phyloP scores from a whole-genome alignment of 30 jellyfish, hydroid and myxozoan genomes.

The Mastigias papua region DNA sequence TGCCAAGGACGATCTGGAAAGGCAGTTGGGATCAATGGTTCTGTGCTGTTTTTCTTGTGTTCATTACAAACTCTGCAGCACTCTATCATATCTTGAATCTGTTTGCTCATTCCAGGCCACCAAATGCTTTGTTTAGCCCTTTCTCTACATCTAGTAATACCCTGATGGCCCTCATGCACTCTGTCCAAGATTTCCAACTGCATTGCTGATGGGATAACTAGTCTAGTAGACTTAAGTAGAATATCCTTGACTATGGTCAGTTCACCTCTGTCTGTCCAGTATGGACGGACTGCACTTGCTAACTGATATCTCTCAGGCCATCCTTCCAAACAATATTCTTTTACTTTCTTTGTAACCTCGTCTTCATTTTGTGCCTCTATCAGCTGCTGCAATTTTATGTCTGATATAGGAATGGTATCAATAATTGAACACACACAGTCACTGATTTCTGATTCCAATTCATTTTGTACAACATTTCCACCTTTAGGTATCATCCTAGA shows the following conservation, averaged over 20 bases:
- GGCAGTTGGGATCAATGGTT: slow-evolving; percentile 23
- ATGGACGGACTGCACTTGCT: slow-evolving; percentile 39
- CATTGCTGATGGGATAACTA: slow-evolving; percentile 54
- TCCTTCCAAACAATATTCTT: slow-evolving; percentile 36
- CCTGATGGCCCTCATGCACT: slow-evolving; percentile 73
- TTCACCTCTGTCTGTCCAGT: slow-evolving; percentile 49
- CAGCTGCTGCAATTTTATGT: slow-evolving; percentile 34
- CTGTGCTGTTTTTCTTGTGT: slow-evolving; percentile 14
- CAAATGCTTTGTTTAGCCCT: slow-evolving; percentile 40
- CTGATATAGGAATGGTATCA: slow-evolving; percentile 47
- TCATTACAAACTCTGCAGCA: slow-evolving; percentile 50
- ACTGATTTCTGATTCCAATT: slow-evolving; percentile 17
- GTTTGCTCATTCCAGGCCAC: slow-evolving; percentile 75
- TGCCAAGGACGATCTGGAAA: slow-evolving; percentile 74
- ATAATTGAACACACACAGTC: slow-evolving; percentile 26
- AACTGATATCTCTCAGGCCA: slow-evolving; percentile 59
- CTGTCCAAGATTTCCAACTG: slow-evolving; percentile 34
- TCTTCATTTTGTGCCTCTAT: slow-evolving; percentile 47
- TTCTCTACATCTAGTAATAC: slow-evolving; percentile 55
- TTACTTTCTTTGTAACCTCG: slow-evolving; percentile 39
- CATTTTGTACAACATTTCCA: not conserved
- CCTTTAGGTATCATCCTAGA: slow-evolving; percentile 44
- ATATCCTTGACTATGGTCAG: slow-evolving; percentile 26
- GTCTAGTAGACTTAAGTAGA: slow-evolving; percentile 22
- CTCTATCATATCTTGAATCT: slow-evolving; percentile 53